Percentiles rank a stretch among this genome's conserved stretches.
Evolutionary conservation across 2,888 invertebrate species (phyloP).

Genomic region (Gnatocerus cornutus): DNA sequence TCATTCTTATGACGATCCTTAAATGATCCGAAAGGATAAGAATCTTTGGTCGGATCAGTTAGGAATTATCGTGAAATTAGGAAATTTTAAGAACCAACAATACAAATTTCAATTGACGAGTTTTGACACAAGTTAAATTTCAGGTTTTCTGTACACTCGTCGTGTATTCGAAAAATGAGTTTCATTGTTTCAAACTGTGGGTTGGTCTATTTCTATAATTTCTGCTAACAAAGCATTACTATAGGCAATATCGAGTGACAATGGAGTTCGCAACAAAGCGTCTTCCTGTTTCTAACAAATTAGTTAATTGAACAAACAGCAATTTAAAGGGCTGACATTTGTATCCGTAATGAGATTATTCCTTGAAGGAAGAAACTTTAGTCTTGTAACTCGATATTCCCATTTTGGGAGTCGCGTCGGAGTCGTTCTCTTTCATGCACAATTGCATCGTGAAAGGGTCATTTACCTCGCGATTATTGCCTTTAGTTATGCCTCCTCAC

Average conservation of each 20-base stretch:
- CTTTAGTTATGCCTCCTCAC: constrained; percentile 34
- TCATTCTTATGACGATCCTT: too few relatives aligned
- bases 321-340: constrained; percentile 25
- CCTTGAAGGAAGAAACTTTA: constrained; percentile 4
- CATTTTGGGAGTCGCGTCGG: constrained; percentile 6
- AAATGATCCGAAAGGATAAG: too few relatives aligned
- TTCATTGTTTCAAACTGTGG: background rate
- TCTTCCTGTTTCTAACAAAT: constrained; percentile 25
- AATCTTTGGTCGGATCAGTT: too few relatives aligned
- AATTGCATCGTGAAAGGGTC: constrained; percentile 37
- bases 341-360: constrained; percentile 23
- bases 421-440: constrained; percentile 24
- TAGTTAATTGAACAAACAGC: constrained; percentile 32
- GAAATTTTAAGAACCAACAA: too few relatives aligned
- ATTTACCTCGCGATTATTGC: constrained; percentile 26
- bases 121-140: too few relatives aligned
- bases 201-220: background rate
- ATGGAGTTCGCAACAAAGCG: constrained; percentile 29
- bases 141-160: too few relatives aligned
- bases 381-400: constrained; percentile 17
- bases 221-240: background rate
- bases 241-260: constrained; percentile 14
- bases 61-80: too few relatives aligned
- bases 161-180: background rate
- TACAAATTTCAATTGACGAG: too few relatives aligned